Base-by-base conservation (phyloP, 2,888 invertebrate genomes). In the Ditylenchus weischeri region DNA sequence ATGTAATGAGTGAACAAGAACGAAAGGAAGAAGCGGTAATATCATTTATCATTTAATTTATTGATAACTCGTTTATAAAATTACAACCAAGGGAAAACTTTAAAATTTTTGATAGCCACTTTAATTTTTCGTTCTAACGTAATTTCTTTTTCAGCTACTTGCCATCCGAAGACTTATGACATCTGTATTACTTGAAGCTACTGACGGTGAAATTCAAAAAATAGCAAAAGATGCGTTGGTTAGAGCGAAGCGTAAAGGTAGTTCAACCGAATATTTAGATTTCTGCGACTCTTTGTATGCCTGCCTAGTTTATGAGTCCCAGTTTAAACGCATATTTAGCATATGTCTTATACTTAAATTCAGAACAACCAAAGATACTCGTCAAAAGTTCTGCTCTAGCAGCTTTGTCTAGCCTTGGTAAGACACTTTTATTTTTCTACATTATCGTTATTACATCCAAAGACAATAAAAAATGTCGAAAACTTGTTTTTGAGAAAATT, bases 171-270 rank as follows among this genome's bases (percentile, higher is more conserved):
- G 68, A 23, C 54, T 77, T 76, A 87, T 95, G 85, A 95, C 95
- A 43, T 93, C 93, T 86, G 90, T 95, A 81, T 88, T 96, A 71
- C 87, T 95, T 79, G 92, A 92, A 84, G 93, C 93, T 80, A 95
- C 95, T 35, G 91, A 90, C 84, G 89, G 90, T 84, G 91, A 93
- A 47, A 57, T 71, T 57, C 36, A 64, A 50, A 23, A 61, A 50
- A 51, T 67, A 19, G 66, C 69, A 23, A 43, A 64, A 6, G 50
- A 66, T 7, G 19, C 38, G 19, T 49, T 68, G 36, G 47, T 49
- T 11, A 43, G 49, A 35, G 50, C 43, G 15, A 68, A 68, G 49
- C 48, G 43, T 29, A 68, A 68, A 68, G 68, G 68, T 68, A 66
- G 47, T 51, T 36, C 13, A 43, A 43, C 43, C 43, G 8, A 43